Base-by-base conservation (phyloP, 2,797 vertebrate genomes). In the Stomatorhinus walkeri region DNA sequence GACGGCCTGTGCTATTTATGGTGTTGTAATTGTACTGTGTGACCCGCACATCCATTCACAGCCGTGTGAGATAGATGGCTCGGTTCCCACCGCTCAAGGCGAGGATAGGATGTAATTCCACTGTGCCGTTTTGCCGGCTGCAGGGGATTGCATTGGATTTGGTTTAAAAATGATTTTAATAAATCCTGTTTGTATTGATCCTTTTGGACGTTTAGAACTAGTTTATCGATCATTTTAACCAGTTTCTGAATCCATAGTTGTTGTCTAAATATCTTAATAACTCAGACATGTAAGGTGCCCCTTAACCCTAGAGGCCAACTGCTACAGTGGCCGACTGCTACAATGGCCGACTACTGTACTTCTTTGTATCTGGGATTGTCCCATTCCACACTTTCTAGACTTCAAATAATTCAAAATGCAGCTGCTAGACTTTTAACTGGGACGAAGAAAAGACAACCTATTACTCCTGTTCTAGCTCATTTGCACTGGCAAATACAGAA, bases 91-190 rank as follows among this genome's bases (percentile, higher is more conserved):
- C 7, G 10, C 40, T 43, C 14, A 0, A 22, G 40, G 22, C 40
- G 12, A 14, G 56, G 56, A 64, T 14, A 14, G 22, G n/a, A 64
- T 16, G 64, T 79, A 52, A 88, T 52, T 46, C 72, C 43, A 1
- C 28, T 32, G 87, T 79, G 68, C n/a, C 5, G 24, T 76, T 64
- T 88, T n/a, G 7, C 28, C 4, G 1, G 87, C 68, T 81, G 87
- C 24, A 68, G 49, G 87, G 24, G 59, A 32, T 54, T 51, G 40
- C 84, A 91, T 89, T 85, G 76, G 85, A 89, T 88, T 90, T 68
- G 87, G 84, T 61, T 86, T 87, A 85, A 86, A 89, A 89, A 54
- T 87, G 5, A 36, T 51, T 84, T 54, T 81, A 43, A 90, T 72
- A 89, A 84, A 90, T 90, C 52, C n/a, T 49, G 48, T 89, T 81